phyloP scores from a whole-genome alignment of 2,888 invertebrate genomes.

The Monoplex corrugatus region DNA sequence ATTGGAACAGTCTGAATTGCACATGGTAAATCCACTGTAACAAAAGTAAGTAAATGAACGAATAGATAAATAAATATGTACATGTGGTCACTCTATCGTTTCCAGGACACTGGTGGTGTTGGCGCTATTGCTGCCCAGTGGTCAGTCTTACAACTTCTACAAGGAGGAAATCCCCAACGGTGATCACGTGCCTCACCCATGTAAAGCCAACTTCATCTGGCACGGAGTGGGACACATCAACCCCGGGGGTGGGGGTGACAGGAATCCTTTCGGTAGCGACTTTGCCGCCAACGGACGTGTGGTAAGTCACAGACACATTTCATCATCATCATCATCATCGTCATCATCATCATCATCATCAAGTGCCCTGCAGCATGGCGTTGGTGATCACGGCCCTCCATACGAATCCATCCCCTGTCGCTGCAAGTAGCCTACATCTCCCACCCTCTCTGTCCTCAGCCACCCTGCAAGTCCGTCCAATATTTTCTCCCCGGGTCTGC shows the following conservation, averaged over 20 bases:
- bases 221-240: slow-evolving; percentile 63
- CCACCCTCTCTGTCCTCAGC: neutral
- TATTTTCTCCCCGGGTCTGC: too few relatives aligned
- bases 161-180: slow-evolving; percentile 81
- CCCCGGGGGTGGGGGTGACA: slow-evolving; percentile 59
- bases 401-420: neutral
- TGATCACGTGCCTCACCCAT: slow-evolving; percentile 83
- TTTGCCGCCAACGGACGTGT: slow-evolving; percentile 52
- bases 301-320: neutral
- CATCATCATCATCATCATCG: too few relatives aligned
- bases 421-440: neutral
- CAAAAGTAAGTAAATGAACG: too few relatives aligned
- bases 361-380: too few relatives aligned
- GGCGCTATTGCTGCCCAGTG: slow-evolving; percentile 15
- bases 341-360: too few relatives aligned
- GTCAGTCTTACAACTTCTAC: slow-evolving; percentile 37
- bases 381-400: too few relatives aligned
- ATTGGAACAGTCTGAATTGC: too few relatives aligned
- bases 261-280: slow-evolving; percentile 64
- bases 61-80: too few relatives aligned
- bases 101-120: neutral
- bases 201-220: slow-evolving; percentile 65
- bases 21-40: too few relatives aligned
- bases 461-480: neutral
- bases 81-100: neutral